Evolutionary conservation across 2,797 vertebrate genomes (phyloP).

Genomic region (Tokudaia muenninki): DNA sequence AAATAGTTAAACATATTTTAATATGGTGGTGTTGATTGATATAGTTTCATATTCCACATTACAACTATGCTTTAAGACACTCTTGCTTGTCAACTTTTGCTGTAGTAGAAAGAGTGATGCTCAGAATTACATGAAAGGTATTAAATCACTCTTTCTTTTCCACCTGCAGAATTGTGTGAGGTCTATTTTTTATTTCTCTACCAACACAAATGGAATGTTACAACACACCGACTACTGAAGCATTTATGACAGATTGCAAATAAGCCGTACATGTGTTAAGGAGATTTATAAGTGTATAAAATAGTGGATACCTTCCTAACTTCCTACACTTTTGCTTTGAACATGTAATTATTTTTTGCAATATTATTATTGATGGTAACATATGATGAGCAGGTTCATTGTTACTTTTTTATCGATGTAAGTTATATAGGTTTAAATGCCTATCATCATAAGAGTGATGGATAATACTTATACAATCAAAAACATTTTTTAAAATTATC

Average conservation of each 20-base stretch:
- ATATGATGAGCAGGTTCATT: not conserved
- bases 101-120: conserved; percentile 60
- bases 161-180: not conserved
- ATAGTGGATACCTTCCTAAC: not conserved
- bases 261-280: not conserved
- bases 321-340: not conserved
- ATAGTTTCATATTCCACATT: not conserved
- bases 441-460: not conserved
- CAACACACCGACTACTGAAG: not conserved
- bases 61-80: not conserved
- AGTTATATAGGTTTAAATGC: not conserved
- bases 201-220: not conserved
- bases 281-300: not conserved
- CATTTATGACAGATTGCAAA: not conserved
- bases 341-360: not conserved
- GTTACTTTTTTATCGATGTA: not conserved
- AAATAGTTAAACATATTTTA: conserved; percentile 13
- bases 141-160: conserved; percentile 11
- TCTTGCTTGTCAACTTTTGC: conserved; percentile 65
- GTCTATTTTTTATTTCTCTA: not conserved
- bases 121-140: not conserved
- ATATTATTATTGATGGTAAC: not conserved
- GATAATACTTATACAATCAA: not conserved
- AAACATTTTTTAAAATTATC: not conserved
- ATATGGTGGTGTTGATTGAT: not conserved